Conservation (phyloP, 2,888 invertebrate species). For the Drosophila anceps region DNA sequence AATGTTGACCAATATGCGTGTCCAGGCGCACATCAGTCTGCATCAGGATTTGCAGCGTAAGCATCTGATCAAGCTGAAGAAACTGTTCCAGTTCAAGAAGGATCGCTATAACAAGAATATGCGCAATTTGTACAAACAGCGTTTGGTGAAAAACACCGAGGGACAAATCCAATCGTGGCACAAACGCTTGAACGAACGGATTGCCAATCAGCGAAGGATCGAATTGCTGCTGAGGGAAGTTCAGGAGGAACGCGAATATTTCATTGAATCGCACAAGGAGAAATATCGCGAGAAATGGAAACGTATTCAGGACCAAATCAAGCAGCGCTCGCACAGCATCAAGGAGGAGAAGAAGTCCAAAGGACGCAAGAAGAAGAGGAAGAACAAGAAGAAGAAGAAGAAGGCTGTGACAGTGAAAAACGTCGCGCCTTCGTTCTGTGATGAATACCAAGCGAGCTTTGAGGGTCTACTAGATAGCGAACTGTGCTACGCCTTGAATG, state of each 20-base stretch:
- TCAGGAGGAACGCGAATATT: constrained; percentile 53
- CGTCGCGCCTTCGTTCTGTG: constrained; percentile 45
- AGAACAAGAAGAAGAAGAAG: constrained; percentile 11
- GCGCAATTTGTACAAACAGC: constrained; percentile 54
- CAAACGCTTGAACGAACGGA: constrained; percentile 78
- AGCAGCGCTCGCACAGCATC: constrained; percentile 29
- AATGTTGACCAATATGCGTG: constrained; percentile 68
- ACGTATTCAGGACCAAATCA: constrained; percentile 66
- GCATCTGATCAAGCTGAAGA: constrained; percentile 82
- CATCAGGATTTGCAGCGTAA: constrained; percentile 79
- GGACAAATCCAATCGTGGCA: constrained; percentile 79
- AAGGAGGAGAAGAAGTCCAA: constrained; percentile 18
- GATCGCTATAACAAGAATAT: constrained; percentile 78
- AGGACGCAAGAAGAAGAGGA: constrained; percentile 40
- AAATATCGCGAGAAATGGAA: constrained; percentile 70
- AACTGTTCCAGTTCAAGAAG: constrained; percentile 79
- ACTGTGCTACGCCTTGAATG: constrained; percentile 78
- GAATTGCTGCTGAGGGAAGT: constrained; percentile 51
- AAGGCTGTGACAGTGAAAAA: neutral
- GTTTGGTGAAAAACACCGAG: constrained; percentile 52
- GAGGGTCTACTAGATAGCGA: constrained; percentile 77
- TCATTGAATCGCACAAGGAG: constrained; percentile 71
- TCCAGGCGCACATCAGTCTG: constrained; percentile 68
- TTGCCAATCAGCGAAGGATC: constrained; percentile 71
- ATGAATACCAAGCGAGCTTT: constrained; percentile 67